Evolutionary conservation across 2,113 vertebrate species (phyloP).

Genomic region (Melierax canorus): DNA sequence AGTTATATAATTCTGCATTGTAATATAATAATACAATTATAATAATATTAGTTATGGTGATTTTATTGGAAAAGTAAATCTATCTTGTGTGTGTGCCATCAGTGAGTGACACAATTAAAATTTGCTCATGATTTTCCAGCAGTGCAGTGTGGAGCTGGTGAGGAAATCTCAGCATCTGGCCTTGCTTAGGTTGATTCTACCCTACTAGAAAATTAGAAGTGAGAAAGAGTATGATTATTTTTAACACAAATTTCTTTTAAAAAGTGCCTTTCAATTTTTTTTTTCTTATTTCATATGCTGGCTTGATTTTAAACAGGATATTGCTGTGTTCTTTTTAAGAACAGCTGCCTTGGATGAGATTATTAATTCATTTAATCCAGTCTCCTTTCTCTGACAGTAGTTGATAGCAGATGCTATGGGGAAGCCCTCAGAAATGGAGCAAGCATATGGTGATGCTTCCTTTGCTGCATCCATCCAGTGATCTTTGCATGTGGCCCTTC

Average conservation of each 20-base stretch:
- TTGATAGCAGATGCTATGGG: not conserved
- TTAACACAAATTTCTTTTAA: not conserved
- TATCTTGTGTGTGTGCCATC: not conserved
- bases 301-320: not conserved
- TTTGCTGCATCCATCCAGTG: not conserved
- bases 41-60: not conserved
- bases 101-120: not conserved
- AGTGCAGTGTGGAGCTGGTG: not conserved
- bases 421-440: not conserved
- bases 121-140: not conserved
- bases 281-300: not conserved
- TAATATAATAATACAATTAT: not conserved
- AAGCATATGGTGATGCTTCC: not conserved
- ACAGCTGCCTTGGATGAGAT: not conserved
- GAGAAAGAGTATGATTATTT: not conserved
- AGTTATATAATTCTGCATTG: not conserved
- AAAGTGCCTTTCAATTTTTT: not conserved
- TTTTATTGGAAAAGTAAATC: not conserved
- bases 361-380: not conserved
- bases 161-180: fast-evolving
- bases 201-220: not conserved
- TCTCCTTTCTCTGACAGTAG: not conserved
- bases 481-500: not conserved
- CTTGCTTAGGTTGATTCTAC: not conserved
- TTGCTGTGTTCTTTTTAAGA: not conserved